Evolutionary conservation across 2,888 invertebrate species (phyloP).

Genomic region (Eurytoma californica): DNA sequence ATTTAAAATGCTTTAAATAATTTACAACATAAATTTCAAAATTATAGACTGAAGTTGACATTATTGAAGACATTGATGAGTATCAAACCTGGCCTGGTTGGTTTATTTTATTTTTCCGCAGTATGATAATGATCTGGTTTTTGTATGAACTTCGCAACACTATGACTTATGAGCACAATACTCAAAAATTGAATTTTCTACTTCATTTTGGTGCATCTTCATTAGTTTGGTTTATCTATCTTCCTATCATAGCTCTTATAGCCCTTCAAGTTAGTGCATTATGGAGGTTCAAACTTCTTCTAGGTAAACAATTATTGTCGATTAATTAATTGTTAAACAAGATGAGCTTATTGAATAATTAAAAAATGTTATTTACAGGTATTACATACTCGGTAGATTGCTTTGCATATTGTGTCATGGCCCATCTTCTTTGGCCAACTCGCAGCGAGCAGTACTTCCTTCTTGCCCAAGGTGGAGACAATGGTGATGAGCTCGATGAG

Average conservation of each 20-base stretch:
- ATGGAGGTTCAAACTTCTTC: constrained; percentile 95
- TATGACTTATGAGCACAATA: constrained; percentile 87
- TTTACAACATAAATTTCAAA: constrained; percentile 4
- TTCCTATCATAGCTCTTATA: constrained; percentile 95
- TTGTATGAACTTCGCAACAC: constrained; percentile 85
- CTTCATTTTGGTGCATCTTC: constrained; percentile 98
- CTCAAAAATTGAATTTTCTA: constrained; percentile 92
- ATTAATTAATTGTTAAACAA: no score
- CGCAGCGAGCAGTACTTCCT: constrained; percentile 94
- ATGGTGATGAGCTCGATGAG: constrained; percentile 89
- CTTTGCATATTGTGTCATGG: constrained; percentile 95
- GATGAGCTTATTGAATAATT: not conserved
- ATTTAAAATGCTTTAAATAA: not conserved
- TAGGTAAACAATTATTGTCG: constrained; percentile 80
- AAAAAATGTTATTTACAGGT: constrained; percentile 78
- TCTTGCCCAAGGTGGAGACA: constrained; percentile 78
- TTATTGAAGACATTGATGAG: constrained; percentile 96
- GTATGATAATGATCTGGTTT: constrained; percentile 93
- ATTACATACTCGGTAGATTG: constrained; percentile 97
- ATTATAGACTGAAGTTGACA: constrained; percentile 93
- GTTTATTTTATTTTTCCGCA: constrained; percentile 91
- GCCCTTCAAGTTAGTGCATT: constrained; percentile 94
- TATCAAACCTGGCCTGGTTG: constrained; percentile 99
- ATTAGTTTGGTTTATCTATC: constrained; percentile 98
- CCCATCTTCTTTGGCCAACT: constrained; percentile 96